phyloP scores from a whole-genome alignment of 2,113 vertebrate species.

The Channa argus region DNA sequence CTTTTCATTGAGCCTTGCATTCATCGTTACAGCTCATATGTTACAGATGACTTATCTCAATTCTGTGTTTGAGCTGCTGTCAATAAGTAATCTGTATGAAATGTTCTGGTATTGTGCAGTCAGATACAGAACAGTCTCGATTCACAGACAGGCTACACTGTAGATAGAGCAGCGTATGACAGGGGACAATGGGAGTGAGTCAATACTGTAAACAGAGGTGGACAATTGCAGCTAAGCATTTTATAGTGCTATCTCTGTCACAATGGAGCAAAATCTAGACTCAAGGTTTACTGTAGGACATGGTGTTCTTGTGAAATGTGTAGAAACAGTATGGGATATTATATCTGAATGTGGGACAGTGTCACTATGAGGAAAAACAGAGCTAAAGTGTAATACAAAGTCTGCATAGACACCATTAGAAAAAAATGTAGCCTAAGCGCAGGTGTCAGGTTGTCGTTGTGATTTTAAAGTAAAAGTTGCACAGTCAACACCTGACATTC shows the following conservation, averaged over 20 bases:
- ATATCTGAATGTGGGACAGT: slow-evolving; percentile 23
- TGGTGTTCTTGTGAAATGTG: slow-evolving; percentile 46
- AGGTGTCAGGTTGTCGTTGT: slow-evolving; percentile 2
- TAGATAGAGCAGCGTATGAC: slow-evolving; percentile 58
- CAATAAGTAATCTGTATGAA: slow-evolving; percentile 71
- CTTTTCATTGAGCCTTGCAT: neutral
- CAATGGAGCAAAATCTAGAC: slow-evolving; percentile 78
- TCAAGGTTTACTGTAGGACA: slow-evolving; percentile 70
- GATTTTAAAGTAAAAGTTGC: slow-evolving; percentile 22
- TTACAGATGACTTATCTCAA: slow-evolving; percentile 53
- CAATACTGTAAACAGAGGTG: slow-evolving; percentile 69
- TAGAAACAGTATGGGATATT: slow-evolving; percentile 14
- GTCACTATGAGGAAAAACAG: slow-evolving; percentile 13
- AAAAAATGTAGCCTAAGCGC: neutral
- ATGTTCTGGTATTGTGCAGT: slow-evolving; percentile 53
- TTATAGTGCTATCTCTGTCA: slow-evolving; percentile 59
- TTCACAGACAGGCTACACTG: slow-evolving; percentile 58
- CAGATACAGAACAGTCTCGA: slow-evolving; percentile 74
- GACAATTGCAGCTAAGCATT: slow-evolving; percentile 63
- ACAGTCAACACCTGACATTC: slow-evolving; percentile 51
- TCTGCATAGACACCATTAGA: slow-evolving; percentile 6
- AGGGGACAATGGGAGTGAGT: slow-evolving; percentile 64
- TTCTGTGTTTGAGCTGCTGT: slow-evolving; percentile 73
- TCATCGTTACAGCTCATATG: slow-evolving; percentile 30
- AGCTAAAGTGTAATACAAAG: neutral